These are phyloP conservation scores for Bombus soroeensis DNA, from an alignment of 1,140 invertebrate species.

Conservation along the genomic window DNA sequence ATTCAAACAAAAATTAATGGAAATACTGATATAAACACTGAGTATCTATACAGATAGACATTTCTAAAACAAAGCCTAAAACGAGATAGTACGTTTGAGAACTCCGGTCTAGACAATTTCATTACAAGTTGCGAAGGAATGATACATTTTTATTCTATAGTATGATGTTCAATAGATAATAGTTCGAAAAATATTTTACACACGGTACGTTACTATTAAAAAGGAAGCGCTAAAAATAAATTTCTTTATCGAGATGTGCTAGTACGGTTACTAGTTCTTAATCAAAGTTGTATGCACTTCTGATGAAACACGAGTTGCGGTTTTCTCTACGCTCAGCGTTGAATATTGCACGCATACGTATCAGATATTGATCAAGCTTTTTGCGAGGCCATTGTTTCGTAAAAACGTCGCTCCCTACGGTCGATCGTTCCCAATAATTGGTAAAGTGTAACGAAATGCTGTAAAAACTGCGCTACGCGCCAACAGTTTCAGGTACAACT, in stretches of 20 bases:
- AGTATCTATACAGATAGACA: background rate
- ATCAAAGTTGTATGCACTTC: slow-evolving; percentile 19
- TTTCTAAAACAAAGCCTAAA: background rate
- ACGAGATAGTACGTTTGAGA: background rate
- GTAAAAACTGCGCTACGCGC: background rate
- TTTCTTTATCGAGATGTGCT: background rate
- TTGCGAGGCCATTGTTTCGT: background rate
- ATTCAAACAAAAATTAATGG: background rate
- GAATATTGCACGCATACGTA: slow-evolving; percentile 22
- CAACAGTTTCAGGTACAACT: too few relatives aligned
- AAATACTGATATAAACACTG: background rate
- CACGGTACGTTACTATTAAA: background rate
- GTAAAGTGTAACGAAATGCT: background rate
- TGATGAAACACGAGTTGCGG: background rate
- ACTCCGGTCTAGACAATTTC: background rate
- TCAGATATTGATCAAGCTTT: slow-evolving; percentile 22
- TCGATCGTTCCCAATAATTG: slow-evolving; percentile 1
- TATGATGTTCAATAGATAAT: background rate
- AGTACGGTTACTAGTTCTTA: background rate
- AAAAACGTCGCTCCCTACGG: background rate
- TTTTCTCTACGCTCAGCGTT: background rate
- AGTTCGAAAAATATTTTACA: background rate
- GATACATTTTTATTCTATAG: background rate
- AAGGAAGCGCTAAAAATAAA: background rate
- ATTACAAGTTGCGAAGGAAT: background rate